Evolutionary conservation across 2,888 invertebrate genomes (phyloP), one percentile per base, ranked within the genome.

Genomic region (Lasiommata megera): DNA sequence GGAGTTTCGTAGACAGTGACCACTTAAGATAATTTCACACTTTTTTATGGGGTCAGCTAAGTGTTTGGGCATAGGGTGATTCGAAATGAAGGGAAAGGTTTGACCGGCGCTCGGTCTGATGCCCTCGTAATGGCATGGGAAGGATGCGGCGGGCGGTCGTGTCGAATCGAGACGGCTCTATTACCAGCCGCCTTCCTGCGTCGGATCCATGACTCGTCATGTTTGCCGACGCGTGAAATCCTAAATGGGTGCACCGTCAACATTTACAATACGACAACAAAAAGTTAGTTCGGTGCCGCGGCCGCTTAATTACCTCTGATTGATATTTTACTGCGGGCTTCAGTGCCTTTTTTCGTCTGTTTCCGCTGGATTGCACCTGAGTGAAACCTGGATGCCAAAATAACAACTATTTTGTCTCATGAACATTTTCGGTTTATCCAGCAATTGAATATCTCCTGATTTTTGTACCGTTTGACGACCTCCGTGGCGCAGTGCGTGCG

Each of bases 1-100:
- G 73, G 77, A 76, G 79, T 80, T 79, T 79, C 77, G 72, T 81
- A 77, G 79, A 83, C 74, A 83, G 77, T 74, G 76, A 62, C 82
- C 84, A 87, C 84, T 88, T 88, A 87, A 82, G 82, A 80, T 87
- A 88, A 87, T 88, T 88, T 88, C 82, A 85, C 87, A 87, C 83
- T 83, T 84, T 85, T 84, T 78, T 73, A 69, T 69, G 63, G 66
- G 64, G 68, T 72, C 73, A 76, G 69, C 74, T 82, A 85, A 84
- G 81, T 84, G 82, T 84, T 85, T 80, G 77, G 75, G 79, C 74
- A 71, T 74, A 68, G 70, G 69, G 71, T 78, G 75, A 72, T 76
- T 72, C 60, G 62, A 43, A 56, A 37, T 66, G 66, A 63, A 62
- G 67, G 67, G 67, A 66, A 63, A 69, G 71, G 69, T 43, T 56